These are phyloP conservation scores for Epistrophella euchroma DNA, from an alignment of 2,888 invertebrate species.

Conservation along the genomic window DNA sequence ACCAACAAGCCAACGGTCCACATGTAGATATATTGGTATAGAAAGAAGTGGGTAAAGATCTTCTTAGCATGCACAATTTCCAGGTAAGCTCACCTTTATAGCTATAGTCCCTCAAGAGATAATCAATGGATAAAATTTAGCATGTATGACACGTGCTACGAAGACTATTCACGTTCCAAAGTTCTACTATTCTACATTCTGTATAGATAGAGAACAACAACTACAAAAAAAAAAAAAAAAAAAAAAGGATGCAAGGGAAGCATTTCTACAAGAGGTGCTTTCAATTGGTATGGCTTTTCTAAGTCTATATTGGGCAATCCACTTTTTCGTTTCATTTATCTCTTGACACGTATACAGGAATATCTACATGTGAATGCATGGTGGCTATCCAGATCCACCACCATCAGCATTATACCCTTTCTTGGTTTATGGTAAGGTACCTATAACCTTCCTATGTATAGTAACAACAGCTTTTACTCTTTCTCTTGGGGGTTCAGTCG, in stretches of 20 bases:
- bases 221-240: neutral
- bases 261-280: conserved; percentile 33
- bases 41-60: conserved; percentile 45
- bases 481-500: conserved; percentile 19
- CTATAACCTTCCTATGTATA: neutral
- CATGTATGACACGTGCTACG: conserved; percentile 67
- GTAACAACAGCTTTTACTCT: conserved; percentile 25
- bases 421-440: neutral
- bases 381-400: conserved; percentile 1
- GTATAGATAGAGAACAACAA: neutral
- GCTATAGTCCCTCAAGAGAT: conserved; percentile 37
- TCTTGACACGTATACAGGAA: conserved; percentile 35
- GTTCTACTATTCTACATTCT: conserved; percentile 26
- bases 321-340: conserved; percentile 38
- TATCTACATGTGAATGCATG: conserved; percentile 16
- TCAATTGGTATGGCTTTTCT: conserved; percentile 52
- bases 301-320: conserved; percentile 37
- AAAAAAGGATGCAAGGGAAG: conserved; percentile 31
- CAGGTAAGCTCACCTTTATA: conserved; percentile 48
- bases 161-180: conserved; percentile 58
- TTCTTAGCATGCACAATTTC: conserved; percentile 48
- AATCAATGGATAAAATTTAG: conserved; percentile 63
- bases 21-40: neutral
- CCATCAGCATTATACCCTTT: conserved; percentile 12
- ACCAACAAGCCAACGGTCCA: neutral